Evolutionary conservation across 2,113 vertebrate species (phyloP).

Genomic region (Brachyistius frenatus): DNA sequence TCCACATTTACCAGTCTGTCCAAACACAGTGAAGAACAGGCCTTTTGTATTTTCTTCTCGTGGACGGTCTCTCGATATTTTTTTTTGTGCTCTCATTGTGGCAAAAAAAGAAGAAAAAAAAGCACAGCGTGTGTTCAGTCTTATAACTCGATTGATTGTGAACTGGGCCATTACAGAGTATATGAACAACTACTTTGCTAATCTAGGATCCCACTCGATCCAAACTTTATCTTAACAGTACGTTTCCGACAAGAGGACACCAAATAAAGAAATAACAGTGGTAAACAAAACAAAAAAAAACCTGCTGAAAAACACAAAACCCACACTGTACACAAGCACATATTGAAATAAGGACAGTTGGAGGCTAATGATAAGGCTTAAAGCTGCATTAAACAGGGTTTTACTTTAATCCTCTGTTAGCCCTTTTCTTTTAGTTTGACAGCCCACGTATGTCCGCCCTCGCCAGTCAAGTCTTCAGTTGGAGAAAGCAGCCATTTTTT

Average conservation of each 20-base stretch:
- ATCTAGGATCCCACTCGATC: not conserved
- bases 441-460: not conserved
- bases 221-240: not conserved
- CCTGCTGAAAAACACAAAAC: not conserved
- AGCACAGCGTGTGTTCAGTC: not conserved
- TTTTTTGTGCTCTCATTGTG: slow-evolving; percentile 23
- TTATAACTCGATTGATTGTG: slow-evolving; percentile 2
- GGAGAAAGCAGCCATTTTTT: not conserved
- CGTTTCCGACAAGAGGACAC: not conserved
- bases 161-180: slow-evolving; percentile 4
- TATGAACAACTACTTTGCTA: not conserved
- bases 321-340: not conserved
- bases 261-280: not conserved
- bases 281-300: not conserved
- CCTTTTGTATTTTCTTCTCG: slow-evolving; percentile 21
- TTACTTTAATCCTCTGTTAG: not conserved
- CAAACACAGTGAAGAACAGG: slow-evolving; percentile 29
- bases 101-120: not conserved
- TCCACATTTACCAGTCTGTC: slow-evolving; percentile 37
- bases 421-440: not conserved
- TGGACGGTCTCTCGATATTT: slow-evolving; percentile 4
- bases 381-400: not conserved
- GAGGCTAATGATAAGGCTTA: not conserved
- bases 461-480: not conserved
- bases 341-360: not conserved